phyloP scores from a whole-genome alignment of 2,113 vertebrate genomes.

The Heloderma charlesbogerti region DNA sequence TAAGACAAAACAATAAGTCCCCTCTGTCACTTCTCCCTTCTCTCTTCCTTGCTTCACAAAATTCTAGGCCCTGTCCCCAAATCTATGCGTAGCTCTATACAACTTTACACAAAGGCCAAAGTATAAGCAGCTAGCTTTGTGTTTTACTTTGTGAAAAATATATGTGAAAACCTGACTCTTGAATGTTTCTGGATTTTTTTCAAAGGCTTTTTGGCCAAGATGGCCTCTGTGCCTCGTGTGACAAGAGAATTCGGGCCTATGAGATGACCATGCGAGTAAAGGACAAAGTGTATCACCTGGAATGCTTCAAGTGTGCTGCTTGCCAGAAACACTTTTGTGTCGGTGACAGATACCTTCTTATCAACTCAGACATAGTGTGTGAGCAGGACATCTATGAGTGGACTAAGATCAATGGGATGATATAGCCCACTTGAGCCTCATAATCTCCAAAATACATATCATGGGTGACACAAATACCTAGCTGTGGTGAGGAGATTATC shows the following conservation, averaged over 20 bases:
- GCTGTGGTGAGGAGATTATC: conserved; percentile 43
- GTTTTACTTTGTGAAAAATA: not conserved
- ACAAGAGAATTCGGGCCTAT: conserved; percentile 96
- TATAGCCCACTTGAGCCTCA: conserved; percentile 67
- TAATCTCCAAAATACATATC: not conserved
- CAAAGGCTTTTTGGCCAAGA: conserved; percentile 96
- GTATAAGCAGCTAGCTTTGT: not conserved
- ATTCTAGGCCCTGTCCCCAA: not conserved
- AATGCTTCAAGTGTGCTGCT: conserved; percentile 98
- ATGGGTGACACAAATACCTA: not conserved
- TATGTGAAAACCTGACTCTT: not conserved
- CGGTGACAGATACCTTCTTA: conserved; percentile 96
- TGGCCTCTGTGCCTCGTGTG: conserved; percentile 94
- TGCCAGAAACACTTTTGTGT: conserved; percentile 99
- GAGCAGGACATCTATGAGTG: conserved; percentile 99
- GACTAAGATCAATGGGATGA: conserved; percentile 96
- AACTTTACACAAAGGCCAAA: accelerated
- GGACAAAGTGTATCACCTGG: conserved; percentile 98
- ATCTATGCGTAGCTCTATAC: not conserved
- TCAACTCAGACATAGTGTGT: conserved; percentile 99
- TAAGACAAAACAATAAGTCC: not conserved
- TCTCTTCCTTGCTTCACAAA: not conserved
- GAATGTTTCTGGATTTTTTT: not conserved
- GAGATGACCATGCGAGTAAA: conserved; percentile 99
- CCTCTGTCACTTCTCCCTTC: not conserved